Evolutionary conservation across 2,113 vertebrate genomes (phyloP).

Genomic region (Thunnus maccoyii): DNA sequence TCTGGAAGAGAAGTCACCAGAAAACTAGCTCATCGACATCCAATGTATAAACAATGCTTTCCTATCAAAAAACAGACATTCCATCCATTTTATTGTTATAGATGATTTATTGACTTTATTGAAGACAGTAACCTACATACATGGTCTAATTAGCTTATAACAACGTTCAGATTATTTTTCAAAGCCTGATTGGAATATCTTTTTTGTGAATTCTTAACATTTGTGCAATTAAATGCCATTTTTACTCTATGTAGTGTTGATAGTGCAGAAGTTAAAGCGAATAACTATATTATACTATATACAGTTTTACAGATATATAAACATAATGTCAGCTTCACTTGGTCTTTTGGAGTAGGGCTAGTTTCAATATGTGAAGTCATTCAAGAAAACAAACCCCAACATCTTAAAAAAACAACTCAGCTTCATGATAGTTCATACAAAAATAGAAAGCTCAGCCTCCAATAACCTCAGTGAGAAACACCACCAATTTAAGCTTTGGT

Average conservation of each 20-base stretch:
- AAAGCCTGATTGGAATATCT: too few species aligned
- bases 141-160: not conserved
- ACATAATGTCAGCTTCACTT: too few species aligned
- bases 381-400: not conserved
- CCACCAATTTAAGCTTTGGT: not conserved
- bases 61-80: slow-evolving; percentile 12
- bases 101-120: slow-evolving; percentile 5
- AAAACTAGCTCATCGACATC: not conserved
- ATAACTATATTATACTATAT: not conserved
- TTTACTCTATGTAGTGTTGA: not conserved
- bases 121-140: not conserved
- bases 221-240: too few species aligned
- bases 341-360: not conserved
- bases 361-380: rapidly evolving
- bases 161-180: not conserved
- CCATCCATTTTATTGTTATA: not conserved
- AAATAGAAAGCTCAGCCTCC: not conserved
- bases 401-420: not conserved
- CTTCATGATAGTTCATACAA: not conserved
- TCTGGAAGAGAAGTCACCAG: not conserved
- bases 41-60: not conserved
- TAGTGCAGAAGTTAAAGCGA: not conserved
- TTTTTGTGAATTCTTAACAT: not conserved
- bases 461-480: not conserved
- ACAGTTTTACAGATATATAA: too few species aligned